A percentile compares a stretch with the other conserved stretches of the same genome.
Conservation (phyloP, 2,113 vertebrate species). For the Aepyceros melampus region DNA sequence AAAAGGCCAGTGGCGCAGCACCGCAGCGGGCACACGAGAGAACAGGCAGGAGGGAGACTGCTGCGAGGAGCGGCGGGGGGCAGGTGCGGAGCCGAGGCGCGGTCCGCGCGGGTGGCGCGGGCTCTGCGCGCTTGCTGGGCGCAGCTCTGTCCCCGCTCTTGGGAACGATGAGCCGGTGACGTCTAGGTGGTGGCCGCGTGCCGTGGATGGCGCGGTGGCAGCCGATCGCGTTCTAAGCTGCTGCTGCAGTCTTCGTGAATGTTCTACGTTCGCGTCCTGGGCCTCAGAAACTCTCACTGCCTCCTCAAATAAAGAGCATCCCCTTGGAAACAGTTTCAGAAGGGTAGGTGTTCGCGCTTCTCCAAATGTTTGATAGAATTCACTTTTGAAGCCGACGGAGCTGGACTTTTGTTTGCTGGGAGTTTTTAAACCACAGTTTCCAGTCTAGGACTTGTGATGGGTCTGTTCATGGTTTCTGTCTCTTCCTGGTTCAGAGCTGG, state of each 20-base stretch:
- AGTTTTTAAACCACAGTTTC: neutral
- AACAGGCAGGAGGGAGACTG: neutral
- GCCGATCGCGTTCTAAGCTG: neutral
- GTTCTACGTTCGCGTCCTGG: neutral
- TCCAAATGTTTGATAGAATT: neutral
- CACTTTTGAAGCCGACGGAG: neutral
- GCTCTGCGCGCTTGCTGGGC: too few species aligned
- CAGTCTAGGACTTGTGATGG: neutral
- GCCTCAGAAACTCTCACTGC: neutral
- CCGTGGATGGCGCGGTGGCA: neutral
- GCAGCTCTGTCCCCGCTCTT: neutral
- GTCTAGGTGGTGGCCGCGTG: neutral
- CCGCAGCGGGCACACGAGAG: neutral
- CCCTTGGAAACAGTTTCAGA: neutral
- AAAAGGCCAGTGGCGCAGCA: rapidly evolving
- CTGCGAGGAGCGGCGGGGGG: rapidly evolving
- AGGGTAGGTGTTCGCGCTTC: neutral
- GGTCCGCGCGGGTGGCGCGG: too few species aligned
- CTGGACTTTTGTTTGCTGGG: neutral
- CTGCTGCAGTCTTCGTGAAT: rapidly evolving
- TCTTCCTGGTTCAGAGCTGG: neutral
- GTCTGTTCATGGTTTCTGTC: rapidly evolving
- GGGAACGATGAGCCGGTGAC: neutral
- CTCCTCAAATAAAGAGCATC: neutral
- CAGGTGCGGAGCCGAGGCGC: neutral